phyloP scores from a whole-genome alignment of 2,113 vertebrate genomes.

The Pogonocichla stellata region DNA sequence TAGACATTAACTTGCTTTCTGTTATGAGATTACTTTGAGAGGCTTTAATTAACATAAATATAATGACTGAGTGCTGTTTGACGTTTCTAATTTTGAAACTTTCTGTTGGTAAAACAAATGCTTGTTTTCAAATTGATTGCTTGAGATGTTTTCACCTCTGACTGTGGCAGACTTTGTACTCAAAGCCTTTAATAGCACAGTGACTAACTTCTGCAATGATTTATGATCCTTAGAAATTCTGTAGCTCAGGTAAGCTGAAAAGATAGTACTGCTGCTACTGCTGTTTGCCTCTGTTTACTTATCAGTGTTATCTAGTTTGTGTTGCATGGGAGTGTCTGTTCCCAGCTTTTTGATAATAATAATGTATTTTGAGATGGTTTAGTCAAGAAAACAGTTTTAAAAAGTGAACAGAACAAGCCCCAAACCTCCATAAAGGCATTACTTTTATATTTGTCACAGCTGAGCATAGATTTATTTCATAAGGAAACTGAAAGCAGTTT shows the following conservation, averaged over 20 bases:
- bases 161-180: constrained; percentile 11
- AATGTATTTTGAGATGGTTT: not conserved
- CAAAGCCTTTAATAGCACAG: not conserved
- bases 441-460: not conserved
- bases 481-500: not conserved
- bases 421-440: not conserved
- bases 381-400: not conserved
- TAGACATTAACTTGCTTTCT: not conserved
- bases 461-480: not conserved
- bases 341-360: not conserved
- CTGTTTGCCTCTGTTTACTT: not conserved
- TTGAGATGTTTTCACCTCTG: not conserved
- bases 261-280: not conserved
- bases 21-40: not conserved
- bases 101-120: not conserved
- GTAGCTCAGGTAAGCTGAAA: not conserved
- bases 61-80: not conserved
- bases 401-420: not conserved
- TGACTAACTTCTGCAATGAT: not conserved
- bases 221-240: not conserved
- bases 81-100: not conserved
- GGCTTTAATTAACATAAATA: constrained; percentile 9
- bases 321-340: not conserved
- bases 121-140: not conserved
- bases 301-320: not conserved